Conservation (phyloP, 2,888 invertebrate genomes). For the Pseudanteris insignis region DNA sequence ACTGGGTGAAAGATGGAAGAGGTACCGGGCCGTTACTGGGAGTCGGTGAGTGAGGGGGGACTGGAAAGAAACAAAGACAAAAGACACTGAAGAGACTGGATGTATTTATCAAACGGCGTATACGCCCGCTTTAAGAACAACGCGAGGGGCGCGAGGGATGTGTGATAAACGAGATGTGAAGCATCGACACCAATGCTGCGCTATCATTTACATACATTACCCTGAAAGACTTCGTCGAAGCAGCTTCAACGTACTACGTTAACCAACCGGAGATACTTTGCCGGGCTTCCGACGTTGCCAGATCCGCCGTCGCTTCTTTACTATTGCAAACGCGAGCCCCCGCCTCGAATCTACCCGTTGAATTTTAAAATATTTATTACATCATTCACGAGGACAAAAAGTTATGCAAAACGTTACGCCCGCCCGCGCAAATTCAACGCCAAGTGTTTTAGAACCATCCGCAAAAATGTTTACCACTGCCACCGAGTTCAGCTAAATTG, state of each 20-base stretch:
- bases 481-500: too few relatives aligned
- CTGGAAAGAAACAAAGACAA: too few relatives aligned
- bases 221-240: slow-evolving; percentile 42
- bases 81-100: too few relatives aligned
- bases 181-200: slow-evolving; percentile 42
- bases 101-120: too few relatives aligned
- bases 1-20: too few relatives aligned
- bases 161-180: slow-evolving; percentile 45
- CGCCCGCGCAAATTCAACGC: slow-evolving; percentile 26
- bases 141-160: slow-evolving; percentile 39
- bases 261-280: slow-evolving; percentile 36
- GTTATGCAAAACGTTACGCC: slow-evolving; percentile 24
- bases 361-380: slow-evolving; percentile 40
- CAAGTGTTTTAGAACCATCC: slow-evolving; percentile 13
- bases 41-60: too few relatives aligned
- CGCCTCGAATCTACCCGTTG: slow-evolving; percentile 30
- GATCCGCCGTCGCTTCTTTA: slow-evolving; percentile 32
- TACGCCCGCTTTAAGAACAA: slow-evolving; percentile 38
- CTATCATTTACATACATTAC: slow-evolving; percentile 43
- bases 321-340: slow-evolving; percentile 33
- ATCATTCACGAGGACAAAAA: slow-evolving; percentile 28
- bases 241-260: slow-evolving; percentile 39
- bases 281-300: slow-evolving; percentile 36
- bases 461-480: too few relatives aligned
- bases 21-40: too few relatives aligned